Conservation (phyloP, 2,797 vertebrate genomes). For the Caiman crocodilus region DNA sequence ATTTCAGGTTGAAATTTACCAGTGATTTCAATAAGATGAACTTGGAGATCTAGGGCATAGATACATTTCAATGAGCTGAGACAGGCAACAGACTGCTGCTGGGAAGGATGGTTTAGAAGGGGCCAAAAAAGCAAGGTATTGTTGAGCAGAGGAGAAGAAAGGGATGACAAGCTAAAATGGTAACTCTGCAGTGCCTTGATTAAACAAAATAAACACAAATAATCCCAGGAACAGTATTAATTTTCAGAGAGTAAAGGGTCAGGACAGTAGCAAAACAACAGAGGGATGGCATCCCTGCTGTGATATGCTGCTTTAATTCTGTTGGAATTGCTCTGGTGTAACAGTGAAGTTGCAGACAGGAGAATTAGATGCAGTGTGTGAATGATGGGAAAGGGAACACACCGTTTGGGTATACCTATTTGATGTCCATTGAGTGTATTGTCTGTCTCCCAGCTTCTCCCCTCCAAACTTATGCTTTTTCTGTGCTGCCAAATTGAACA, state of each 20-base stretch:
- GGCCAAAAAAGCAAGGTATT: background rate
- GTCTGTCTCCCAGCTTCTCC: background rate
- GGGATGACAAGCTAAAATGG: background rate
- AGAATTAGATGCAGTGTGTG: fast-evolving
- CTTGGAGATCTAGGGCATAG: background rate
- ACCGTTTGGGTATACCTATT: background rate
- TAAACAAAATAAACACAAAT: background rate
- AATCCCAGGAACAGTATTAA: background rate
- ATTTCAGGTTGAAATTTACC: background rate
- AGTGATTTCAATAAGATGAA: background rate
- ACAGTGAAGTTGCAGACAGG: background rate
- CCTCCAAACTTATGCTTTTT: background rate
- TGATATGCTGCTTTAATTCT: background rate
- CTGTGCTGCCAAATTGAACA: background rate
- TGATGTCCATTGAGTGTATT: fast-evolving
- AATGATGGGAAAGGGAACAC: background rate
- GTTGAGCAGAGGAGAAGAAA: background rate
- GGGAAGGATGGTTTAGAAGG: background rate
- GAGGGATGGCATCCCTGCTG: background rate
- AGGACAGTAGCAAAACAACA: background rate
- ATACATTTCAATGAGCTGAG: background rate
- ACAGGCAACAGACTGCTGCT: background rate
- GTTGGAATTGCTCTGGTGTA: background rate
- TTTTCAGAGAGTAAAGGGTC: background rate
- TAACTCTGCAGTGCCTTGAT: background rate